A percentile compares a stretch with the other conserved stretches of the same genome.
Conservation (phyloP, 2,113 vertebrate species). For the Chauna torquata region DNA sequence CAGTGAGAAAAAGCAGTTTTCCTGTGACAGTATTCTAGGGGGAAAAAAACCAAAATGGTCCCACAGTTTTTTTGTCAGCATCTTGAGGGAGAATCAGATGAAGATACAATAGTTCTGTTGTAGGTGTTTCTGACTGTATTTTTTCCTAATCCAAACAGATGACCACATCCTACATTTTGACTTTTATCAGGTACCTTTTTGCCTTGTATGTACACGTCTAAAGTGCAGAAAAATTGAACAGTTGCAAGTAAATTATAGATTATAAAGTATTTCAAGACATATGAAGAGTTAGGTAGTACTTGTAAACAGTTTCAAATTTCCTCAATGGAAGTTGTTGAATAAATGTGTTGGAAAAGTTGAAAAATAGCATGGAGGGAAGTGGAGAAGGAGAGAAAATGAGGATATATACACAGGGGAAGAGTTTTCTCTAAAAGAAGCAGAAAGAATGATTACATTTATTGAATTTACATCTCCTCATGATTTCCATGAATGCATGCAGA, state of each 20-base stretch:
- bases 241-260: neutral
- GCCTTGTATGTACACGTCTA: neutral
- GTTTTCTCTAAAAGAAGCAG: neutral
- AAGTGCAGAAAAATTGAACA: neutral
- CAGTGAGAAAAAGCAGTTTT: slow-evolving; percentile 22
- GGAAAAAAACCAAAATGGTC: neutral
- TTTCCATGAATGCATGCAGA: neutral
- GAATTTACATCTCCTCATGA: neutral
- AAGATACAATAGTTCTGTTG: neutral
- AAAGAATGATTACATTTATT: neutral
- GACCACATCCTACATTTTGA: neutral
- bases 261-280: neutral
- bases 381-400: neutral
- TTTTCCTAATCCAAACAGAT: neutral
- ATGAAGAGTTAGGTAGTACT: neutral
- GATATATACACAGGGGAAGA: neutral
- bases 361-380: neutral
- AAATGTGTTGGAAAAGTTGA: neutral
- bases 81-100: neutral
- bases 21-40: neutral
- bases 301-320: neutral
- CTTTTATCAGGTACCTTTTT: neutral
- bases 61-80: neutral
- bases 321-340: neutral
- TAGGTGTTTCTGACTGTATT: neutral